Evolutionary conservation across 2,797 vertebrate species (phyloP), one percentile per base, ranked within the genome.

Genomic region (Sylvilagus floridanus): DNA sequence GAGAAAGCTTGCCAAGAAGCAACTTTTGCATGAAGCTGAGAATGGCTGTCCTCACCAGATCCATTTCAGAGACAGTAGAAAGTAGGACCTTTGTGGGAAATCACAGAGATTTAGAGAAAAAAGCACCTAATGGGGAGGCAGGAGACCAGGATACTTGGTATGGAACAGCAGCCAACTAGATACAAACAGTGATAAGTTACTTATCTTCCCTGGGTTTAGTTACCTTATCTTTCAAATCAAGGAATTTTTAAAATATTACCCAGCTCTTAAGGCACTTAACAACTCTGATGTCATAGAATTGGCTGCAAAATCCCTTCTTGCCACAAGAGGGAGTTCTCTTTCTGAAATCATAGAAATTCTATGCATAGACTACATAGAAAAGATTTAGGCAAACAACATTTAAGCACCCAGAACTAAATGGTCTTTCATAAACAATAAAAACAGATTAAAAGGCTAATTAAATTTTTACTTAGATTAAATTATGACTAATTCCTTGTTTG

Each of bases 321-420:
- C 96, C 97, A 97, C 96, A 90, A 97, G 96, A 97, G 97, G 97
- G 96, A 81, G 95, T 3, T 52, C 73, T 93, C 52, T 88, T 96
- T 97, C 96, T 96, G 96, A 96, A 95, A 95, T 94, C 93, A 32
- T 35, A 50, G 86, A 85, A 68, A 72, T 57, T 37, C 63, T 68
- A 32, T 14, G 57, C 19, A 10, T 9, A 26, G 88, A 35, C 52
- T 77, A 86, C 63, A 73, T 9, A 57, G 75, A 87, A 92, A 88
- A 86, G 63, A 93, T 84, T 93, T 82, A 87, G 60, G 76, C 50
- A 89, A 84, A 96, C 76, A 37, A 3, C n/a, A 84, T 88, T 75
- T 90, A 66, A 84, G 83, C 57, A 66, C 35, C 63, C 50, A 47
- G 35, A 89, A 84, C 73, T 63, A 93, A 96, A 86, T 8, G 21